Base-by-base conservation (phyloP, 2,797 vertebrate genomes). In the Lycodopsis pacificus region DNA sequence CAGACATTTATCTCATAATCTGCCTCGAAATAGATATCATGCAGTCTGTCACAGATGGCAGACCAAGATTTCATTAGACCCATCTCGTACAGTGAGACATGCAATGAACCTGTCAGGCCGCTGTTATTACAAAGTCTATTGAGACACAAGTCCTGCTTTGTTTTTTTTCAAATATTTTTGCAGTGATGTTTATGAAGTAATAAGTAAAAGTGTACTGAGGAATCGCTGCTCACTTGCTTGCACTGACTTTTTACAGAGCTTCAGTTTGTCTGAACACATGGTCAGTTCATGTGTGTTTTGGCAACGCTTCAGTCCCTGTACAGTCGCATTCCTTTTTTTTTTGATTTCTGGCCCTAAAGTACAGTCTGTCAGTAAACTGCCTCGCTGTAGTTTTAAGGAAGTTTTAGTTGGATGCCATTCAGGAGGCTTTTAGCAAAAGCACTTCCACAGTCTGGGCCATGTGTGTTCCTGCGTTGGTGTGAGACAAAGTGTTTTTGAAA, bases 311-410 rank as follows among this genome's bases (percentile, higher is more conserved):
- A 22, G 6, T 36, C 65, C 46, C 25, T 7, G 25, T 53, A 2
- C 20, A 44, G 65, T 27, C 34, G 20, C 27, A 54, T 38, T 76
- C 14, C 7, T 32, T 22, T 53, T 32, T 32, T 32, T 32, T 34
- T 34, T 0, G 2, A 53, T 32, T 25, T 0, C 25, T 20, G 20
- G 20, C 3, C 20, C 19, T 15, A 1, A 44, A 25, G 14, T 42
- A 14, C 73, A 68, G 34, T 20, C 46, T 46, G 57, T 69, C 73
- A 62, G 36, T 11, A 54, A 62, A 49, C 14, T 44, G 20, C 56
- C 42, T 70, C 20, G 2, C 13, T 36, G 32, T 71, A 36, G 25
- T 44, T 61, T 25, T 54, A 11, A 49, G 46, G 8, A 49, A 10
- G 46, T 49, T 49, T 49, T 49, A 20, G 3, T n/a, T 27, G 48